Conservation (phyloP, 2,113 vertebrate genomes). For the Emydocephalus ijimae region DNA sequence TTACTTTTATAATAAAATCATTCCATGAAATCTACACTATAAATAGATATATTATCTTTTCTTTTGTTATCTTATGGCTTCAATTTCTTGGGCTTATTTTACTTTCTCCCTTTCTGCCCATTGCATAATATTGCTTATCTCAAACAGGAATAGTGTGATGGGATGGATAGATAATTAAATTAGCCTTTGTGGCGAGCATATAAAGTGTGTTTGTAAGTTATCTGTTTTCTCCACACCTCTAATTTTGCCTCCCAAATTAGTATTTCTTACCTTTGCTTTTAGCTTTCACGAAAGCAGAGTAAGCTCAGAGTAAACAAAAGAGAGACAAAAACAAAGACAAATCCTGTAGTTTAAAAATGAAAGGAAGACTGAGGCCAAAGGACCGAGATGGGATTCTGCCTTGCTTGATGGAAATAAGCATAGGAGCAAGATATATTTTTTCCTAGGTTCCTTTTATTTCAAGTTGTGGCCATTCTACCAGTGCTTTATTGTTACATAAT, state of each 20-base stretch:
- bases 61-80: neutral
- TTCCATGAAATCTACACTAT: neutral
- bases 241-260: slow-evolving; percentile 25
- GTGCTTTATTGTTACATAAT: neutral
- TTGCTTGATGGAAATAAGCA: neutral
- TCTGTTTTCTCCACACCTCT: neutral
- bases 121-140: neutral
- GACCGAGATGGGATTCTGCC: neutral
- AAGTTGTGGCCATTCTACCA: neutral
- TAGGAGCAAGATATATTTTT: neutral
- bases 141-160: neutral
- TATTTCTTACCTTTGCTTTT: slow-evolving; percentile 34
- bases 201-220: slow-evolving; percentile 45
- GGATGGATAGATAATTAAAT: slow-evolving; percentile 45
- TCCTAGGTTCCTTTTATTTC: neutral
- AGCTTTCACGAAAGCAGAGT: neutral
- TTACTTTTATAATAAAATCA: slow-evolving; percentile 55
- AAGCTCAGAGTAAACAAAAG: neutral
- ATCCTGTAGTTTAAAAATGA: neutral
- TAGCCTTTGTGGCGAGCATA: slow-evolving; percentile 45
- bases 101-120: neutral
- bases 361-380: neutral
- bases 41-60: neutral
- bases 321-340: neutral
- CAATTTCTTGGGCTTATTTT: neutral